Evolutionary conservation across 2,113 vertebrate species (phyloP), one percentile per base, ranked within the genome.

Genomic region (Meleagris gallopavo): DNA sequence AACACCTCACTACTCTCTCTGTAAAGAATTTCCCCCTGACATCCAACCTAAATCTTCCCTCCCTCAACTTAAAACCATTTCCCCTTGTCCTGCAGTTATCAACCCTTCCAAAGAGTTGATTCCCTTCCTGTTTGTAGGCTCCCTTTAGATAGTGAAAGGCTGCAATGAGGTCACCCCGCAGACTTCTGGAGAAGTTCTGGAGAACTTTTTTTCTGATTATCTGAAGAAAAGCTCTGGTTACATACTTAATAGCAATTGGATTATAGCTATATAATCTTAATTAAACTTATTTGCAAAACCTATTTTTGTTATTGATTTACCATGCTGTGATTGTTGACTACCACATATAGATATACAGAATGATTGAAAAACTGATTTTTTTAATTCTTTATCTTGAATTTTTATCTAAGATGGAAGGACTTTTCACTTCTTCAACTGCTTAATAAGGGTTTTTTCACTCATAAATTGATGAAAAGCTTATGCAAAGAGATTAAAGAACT

Each of bases 391-490:
- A 46, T 25, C 19, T n/a, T 62, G 13, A 80, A 7, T n/a, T 83
- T 58, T 79, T 62, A 16, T 29, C 36, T 66, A 29, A 54, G 73
- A 61, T n/a, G 1, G 30, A 79, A 65, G 4, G 18, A n/a, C 3
- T 40, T 27, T 29, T 18, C 18, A 81, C 17, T 88, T 77, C 22
- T 34, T 86, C 24, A 73, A 58, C 3, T 54, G 4, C 32, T 86
- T n/a, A 36, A n/a, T 21, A 0, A 48, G 11, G 3, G 0, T 0
- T 18, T 34, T 43, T 69, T 67, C 19, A 40, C 14, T 45, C 2
- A 2, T 14, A 58, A 50, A 61, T 13, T 3, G 4, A 60, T 60
- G 9, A 11, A 83, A 90, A 80, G 8, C 3, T 79, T 64, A 61
- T 57, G 29, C 3, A 92, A 60, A 83, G 38, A 57, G 9, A 36